These are phyloP conservation scores for Steromphala cineraria DNA, from an alignment of 2,888 invertebrate species.

Conservation along the genomic window DNA sequence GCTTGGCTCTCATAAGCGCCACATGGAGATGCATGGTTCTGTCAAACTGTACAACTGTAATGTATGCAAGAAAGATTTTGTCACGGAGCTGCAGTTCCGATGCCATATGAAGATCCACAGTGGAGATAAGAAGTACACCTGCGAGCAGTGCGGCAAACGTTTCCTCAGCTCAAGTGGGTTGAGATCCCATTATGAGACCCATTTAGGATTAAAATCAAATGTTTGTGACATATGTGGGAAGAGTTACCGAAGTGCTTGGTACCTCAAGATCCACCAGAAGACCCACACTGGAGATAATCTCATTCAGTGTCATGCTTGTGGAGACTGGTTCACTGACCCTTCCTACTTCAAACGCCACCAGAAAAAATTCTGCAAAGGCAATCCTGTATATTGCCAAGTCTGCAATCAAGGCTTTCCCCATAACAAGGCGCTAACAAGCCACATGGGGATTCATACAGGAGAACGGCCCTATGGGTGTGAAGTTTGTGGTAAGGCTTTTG, in stretches of 20 bases:
- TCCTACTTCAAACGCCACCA: background rate
- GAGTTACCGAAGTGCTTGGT: slow-evolving; percentile 8
- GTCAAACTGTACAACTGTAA: background rate
- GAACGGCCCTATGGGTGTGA: slow-evolving; percentile 4
- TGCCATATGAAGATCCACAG: slow-evolving; percentile 25
- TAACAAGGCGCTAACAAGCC: background rate
- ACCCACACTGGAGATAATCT: background rate
- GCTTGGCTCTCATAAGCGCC: background rate
- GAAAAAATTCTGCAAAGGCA: background rate
- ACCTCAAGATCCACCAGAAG: background rate
- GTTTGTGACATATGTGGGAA: slow-evolving; percentile 24
- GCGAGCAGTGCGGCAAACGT: slow-evolving; percentile 29
- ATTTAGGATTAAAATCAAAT: background rate
- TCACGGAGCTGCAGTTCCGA: background rate
- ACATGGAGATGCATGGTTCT: background rate
- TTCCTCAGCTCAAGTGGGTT: slow-evolving; percentile 12
- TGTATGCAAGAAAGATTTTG: background rate
- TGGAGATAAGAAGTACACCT: slow-evolving; percentile 17
- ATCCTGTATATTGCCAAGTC: background rate
- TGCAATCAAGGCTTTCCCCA: background rate
- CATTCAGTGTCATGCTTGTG: background rate
- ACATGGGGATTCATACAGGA: slow-evolving; percentile 3
- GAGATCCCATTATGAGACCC: slow-evolving; percentile 18
- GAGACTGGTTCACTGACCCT: background rate
- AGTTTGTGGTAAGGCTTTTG: background rate